These are phyloP conservation scores for Pteronotus mesoamericanus DNA, from an alignment of 2,797 vertebrate genomes.

Conservation along the genomic window DNA sequence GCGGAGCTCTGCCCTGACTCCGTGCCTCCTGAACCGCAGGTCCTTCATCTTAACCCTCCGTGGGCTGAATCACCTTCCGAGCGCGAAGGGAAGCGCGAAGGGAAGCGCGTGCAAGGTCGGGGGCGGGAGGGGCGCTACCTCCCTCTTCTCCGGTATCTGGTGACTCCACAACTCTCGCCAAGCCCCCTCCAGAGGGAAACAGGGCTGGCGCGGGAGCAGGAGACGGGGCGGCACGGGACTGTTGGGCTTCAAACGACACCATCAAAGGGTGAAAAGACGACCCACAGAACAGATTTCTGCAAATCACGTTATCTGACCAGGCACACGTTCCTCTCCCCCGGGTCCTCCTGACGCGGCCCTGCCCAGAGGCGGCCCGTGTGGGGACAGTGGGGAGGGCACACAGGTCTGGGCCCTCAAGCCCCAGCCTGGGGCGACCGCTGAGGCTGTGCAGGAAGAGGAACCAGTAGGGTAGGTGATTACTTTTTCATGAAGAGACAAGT, in stretches of 20 bases:
- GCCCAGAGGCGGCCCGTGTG: neutral
- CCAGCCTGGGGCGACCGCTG: neutral
- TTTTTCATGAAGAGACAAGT: neutral
- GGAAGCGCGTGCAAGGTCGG: neutral
- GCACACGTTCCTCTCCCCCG: neutral
- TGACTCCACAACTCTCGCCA: neutral
- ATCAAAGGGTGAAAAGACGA: neutral
- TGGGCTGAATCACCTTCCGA: neutral
- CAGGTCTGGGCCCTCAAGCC: neutral
- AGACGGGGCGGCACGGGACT: neutral
- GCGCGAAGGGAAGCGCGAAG: neutral
- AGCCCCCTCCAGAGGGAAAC: neutral
- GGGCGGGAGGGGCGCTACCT: neutral
- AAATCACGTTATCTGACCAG: neutral
- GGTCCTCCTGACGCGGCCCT: neutral
- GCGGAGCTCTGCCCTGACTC: neutral
- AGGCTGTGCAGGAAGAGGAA: neutral
- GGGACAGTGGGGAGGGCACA: neutral
- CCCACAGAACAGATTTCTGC: neutral
- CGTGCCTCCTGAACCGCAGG: neutral
- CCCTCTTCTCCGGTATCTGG: neutral
- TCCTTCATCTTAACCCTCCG: neutral
- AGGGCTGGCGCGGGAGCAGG: fast-evolving
- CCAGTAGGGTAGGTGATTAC: neutral
- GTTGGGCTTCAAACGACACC: neutral